Conservation (phyloP, 2,888 invertebrate species). For the Epistrophella euchroma region DNA sequence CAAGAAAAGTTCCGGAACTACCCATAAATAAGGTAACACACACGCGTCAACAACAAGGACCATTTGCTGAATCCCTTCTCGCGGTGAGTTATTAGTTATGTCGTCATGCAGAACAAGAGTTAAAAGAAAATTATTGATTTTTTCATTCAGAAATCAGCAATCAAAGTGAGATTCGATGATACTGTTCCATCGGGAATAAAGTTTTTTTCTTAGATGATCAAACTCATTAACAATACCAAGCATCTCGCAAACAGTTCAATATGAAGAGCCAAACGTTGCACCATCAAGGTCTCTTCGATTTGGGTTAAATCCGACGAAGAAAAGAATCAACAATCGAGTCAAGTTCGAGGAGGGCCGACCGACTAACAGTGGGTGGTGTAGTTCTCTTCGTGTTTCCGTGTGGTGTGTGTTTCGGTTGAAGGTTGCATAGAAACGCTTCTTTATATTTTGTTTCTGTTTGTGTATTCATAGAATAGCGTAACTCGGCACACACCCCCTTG, state of each 20-base stretch:
- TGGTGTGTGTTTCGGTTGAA: conserved; percentile 21
- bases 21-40: conserved; percentile 26
- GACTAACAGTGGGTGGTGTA: not conserved
- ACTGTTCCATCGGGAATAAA: not conserved
- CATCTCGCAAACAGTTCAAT: conserved; percentile 17
- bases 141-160: conserved; percentile 52
- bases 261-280: conserved; percentile 43
- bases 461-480: conserved; percentile 24
- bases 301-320: conserved; percentile 66
- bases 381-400: conserved; percentile 17
- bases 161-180: not conserved
- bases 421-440: conserved; percentile 43
- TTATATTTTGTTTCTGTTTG: conserved; percentile 8
- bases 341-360: conserved; percentile 34
- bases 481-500: conserved; percentile 18
- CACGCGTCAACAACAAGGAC: conserved; percentile 33
- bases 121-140: conserved; percentile 62
- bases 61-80: conserved; percentile 18
- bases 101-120: conserved; percentile 15
- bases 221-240: conserved; percentile 58
- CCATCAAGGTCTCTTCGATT: conserved; percentile 71
- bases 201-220: conserved; percentile 45
- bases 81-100: conserved; percentile 61
- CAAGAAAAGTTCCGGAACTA: conserved; percentile 31
- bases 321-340: conserved; percentile 30